These are phyloP conservation scores for Trichopoda pennipes DNA, from an alignment of 2,888 invertebrate species.

Conservation along the genomic window DNA sequence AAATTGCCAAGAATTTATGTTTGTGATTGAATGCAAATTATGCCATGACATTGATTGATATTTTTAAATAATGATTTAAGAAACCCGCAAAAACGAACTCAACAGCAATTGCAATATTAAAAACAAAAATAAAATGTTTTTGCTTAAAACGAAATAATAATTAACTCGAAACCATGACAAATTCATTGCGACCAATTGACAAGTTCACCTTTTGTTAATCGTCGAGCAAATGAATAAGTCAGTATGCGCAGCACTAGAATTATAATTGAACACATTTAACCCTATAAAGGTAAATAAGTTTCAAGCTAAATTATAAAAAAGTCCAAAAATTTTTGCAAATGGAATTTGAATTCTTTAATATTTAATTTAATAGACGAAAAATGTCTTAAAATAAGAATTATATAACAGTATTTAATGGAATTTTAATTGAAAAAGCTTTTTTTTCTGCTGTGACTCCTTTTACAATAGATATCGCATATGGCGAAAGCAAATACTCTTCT, in stretches of 20 bases:
- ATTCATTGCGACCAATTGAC: constrained; percentile 55
- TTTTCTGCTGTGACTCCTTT: no score
- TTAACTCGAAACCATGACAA: constrained; percentile 62
- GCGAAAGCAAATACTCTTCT: no score
- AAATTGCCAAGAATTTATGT: constrained; percentile 44
- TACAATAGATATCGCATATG: no score
- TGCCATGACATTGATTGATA: constrained; percentile 66
- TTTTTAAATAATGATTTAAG: constrained; percentile 59
- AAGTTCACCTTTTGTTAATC: constrained; percentile 28
- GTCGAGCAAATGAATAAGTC: constrained; percentile 6
- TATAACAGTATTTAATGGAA: no score
- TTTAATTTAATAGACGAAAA: no score
- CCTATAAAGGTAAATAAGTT: neutral
- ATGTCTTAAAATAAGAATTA: no score
- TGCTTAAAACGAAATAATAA: constrained; percentile 51
- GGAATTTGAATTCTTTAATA: no score
- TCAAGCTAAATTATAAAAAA: neutral
- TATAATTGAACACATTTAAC: neutral
- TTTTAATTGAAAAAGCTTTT: no score
- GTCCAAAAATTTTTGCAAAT: no score
- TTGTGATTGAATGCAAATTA: constrained; percentile 64
- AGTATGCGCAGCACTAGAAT: constrained; percentile 6
- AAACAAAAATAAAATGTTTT: no score
- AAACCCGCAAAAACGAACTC: constrained; percentile 10
- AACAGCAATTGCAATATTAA: constrained; percentile 13